These are phyloP conservation scores for Notarius quadriscutis DNA, from an alignment of 2,113 vertebrate genomes.

Conservation along the genomic window DNA sequence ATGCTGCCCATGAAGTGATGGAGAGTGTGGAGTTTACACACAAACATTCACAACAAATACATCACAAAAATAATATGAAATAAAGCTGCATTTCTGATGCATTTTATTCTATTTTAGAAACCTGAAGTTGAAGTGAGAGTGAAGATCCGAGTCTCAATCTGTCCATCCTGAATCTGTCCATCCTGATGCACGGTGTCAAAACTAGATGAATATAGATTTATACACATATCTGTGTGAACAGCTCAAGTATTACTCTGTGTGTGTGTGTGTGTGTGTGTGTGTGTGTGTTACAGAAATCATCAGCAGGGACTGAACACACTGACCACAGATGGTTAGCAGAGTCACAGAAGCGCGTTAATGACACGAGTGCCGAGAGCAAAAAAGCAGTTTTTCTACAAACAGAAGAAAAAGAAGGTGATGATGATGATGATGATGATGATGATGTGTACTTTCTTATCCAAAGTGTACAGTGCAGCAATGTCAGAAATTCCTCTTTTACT, in stretches of 20 bases:
- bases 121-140: neutral
- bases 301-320: neutral
- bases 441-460: neutral
- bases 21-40: neutral
- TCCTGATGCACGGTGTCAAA: too few relatives aligned
- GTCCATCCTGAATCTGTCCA: too few relatives aligned
- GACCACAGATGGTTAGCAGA: neutral
- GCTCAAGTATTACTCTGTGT: neutral
- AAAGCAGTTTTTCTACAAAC: neutral
- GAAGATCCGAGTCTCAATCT: too few relatives aligned
- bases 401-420: neutral
- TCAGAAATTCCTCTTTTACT: neutral
- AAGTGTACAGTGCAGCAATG: neutral
- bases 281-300: neutral
- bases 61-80: neutral
- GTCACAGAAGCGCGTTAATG: neutral
- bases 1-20: neutral
- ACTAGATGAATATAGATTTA: too few relatives aligned
- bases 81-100: too few relatives aligned
- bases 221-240: neutral
- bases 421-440: neutral
- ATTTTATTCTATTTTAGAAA: neutral
- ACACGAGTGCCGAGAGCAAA: neutral
- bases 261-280: neutral
- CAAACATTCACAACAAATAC: neutral